phyloP scores from a whole-genome alignment of 2,113 vertebrate genomes.

The Callionymus lyra region DNA sequence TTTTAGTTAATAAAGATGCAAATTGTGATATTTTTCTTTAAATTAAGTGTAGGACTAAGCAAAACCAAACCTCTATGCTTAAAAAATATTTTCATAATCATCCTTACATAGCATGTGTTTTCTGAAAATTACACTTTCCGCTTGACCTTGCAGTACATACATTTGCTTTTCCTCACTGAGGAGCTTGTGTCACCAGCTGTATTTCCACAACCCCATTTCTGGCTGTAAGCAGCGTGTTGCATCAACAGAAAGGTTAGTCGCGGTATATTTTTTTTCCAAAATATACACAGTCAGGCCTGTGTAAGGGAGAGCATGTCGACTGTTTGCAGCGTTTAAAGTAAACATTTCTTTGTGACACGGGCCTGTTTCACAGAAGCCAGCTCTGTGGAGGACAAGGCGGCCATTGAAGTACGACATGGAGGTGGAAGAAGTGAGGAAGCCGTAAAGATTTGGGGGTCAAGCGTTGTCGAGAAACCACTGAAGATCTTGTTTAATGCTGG shows the following conservation, averaged over 20 bases:
- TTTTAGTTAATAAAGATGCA: too few species aligned
- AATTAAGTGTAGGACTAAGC: too few species aligned
- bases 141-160: too few species aligned
- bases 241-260: conserved; percentile 30
- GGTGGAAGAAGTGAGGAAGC: not conserved
- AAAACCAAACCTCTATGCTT: too few species aligned
- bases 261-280: conserved; percentile 8
- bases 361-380: conserved; percentile 29
- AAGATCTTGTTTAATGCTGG: conserved; percentile 8
- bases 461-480: conserved; percentile 27
- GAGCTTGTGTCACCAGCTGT: too few species aligned
- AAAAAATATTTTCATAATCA: too few species aligned
- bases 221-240: conserved; percentile 4
- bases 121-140: too few species aligned
- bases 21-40: too few species aligned
- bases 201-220: too few species aligned
- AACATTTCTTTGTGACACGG: conserved; percentile 45
- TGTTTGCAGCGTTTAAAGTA: conserved; percentile 50
- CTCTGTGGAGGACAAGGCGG: conserved; percentile 41
- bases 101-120: too few species aligned
- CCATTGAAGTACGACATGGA: conserved; percentile 29
- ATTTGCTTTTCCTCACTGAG: too few species aligned
- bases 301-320: conserved; percentile 16
- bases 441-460: conserved; percentile 27
- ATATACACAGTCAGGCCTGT: conserved; percentile 40